Conservation (phyloP, 2,797 vertebrate genomes). For the Molothrus ater region DNA sequence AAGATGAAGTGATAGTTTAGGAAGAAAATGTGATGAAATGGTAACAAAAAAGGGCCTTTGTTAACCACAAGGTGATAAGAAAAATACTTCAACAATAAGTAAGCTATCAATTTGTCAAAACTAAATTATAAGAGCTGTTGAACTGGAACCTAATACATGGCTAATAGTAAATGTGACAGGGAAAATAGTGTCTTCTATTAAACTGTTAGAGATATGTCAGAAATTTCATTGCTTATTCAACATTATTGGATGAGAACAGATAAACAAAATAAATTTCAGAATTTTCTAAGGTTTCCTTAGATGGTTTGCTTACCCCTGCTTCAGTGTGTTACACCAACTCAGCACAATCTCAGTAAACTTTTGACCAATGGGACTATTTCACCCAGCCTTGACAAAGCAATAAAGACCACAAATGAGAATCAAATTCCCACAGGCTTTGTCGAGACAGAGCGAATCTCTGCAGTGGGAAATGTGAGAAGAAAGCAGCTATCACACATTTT, state of each 20-base stretch:
- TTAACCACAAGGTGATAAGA: constrained; percentile 27
- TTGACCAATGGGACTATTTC: background rate
- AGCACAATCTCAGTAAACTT: background rate
- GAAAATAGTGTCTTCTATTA: constrained; percentile 62
- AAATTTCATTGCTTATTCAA: constrained; percentile 53
- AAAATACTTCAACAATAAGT: constrained; percentile 32
- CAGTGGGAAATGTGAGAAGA: background rate
- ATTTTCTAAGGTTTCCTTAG: background rate
- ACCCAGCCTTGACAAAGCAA: background rate
- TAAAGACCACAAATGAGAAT: background rate
- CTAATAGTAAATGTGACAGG: constrained; percentile 35
- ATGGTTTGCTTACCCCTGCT: background rate
- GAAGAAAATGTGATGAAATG: constrained; percentile 38
- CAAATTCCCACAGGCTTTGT: background rate
- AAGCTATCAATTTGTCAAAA: constrained; percentile 58
- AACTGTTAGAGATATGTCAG: constrained; percentile 55
- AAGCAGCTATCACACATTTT: background rate
- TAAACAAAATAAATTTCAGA: constrained; percentile 28
- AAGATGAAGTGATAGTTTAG: constrained; percentile 57
- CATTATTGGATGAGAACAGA: constrained; percentile 16
- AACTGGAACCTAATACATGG: constrained; percentile 35
- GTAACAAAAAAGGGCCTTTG: constrained; percentile 26
- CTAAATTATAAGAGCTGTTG: constrained; percentile 63
- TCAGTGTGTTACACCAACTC: background rate
- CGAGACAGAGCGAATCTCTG: background rate